Evolutionary conservation across 1,140 invertebrate genomes (phyloP), one percentile per base, ranked within the genome.

Genomic region (Drosophila chauvacae): DNA sequence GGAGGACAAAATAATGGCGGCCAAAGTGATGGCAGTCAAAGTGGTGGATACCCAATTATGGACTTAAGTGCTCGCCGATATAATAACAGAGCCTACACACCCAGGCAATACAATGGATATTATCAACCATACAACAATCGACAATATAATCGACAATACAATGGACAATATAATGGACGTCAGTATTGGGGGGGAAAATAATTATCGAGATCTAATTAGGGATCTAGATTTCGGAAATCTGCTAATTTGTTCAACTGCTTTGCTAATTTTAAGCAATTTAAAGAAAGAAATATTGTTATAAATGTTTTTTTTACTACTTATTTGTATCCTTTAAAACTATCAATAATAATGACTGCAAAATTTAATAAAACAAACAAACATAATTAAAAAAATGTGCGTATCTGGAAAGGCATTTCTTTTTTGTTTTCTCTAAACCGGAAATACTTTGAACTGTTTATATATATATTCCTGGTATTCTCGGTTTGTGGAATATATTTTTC

Each of bases 31-130:
- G 14, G 13, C 39, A 1, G 7, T 4, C 56, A 58, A 44, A 23
- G 51, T 23, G 51, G 51, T 5, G 14, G 13, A 30, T 59, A 59
- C 16, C 57, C 57, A 13, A 59, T 59, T 9, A 45, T 59, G 4
- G 57, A 59, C 26, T 7, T 59, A 5, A 59, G 55, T n/a, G 16
- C 55, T 58, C 55, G 37, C 4, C 35, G 20, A 11, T 37, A 35
- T 30, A 35, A 53, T 35, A 10, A 11, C 2, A 16, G 18, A n/a
- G 13, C 0, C 3, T 55, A 55, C 9, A 5, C 2, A n/a, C 11
- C 53, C 5, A 23, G 53, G 3, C 33, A 39, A 23, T 56, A 26
- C 9, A 50, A 23, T 30, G 26, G 16, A 5, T 33, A 33, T 33
- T 7, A 10, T n/a, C 47, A 11, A 28, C 26, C 47, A 10, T 18